phyloP scores from a whole-genome alignment of 1,140 invertebrate species.

The Dinoponera quadriceps region DNA sequence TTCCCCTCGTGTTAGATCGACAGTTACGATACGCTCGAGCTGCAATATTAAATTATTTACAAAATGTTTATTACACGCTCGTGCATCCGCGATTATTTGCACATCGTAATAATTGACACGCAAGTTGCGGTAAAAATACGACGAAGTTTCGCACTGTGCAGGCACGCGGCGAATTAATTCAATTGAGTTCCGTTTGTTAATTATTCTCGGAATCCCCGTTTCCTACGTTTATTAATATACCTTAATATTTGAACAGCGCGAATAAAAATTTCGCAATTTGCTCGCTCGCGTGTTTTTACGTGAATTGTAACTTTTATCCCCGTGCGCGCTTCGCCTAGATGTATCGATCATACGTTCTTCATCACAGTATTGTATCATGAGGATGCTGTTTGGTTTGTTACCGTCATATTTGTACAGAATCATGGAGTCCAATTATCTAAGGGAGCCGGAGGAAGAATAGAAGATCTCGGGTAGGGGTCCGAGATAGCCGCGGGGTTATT shows the following conservation, averaged over 20 bases:
- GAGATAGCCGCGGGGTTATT: slow-evolving; percentile 75
- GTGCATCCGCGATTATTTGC: slow-evolving; percentile 1
- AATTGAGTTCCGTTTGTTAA: neutral
- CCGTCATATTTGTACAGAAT: slow-evolving; percentile 71
- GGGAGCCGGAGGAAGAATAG: slow-evolving; percentile 59
- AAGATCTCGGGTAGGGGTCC: slow-evolving; percentile 60
- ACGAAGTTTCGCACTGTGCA: neutral
- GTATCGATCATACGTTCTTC: slow-evolving; percentile 8
- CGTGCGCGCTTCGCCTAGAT: neutral
- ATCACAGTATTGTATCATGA: neutral
- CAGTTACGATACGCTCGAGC: too few species aligned
- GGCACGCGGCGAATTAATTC: neutral
- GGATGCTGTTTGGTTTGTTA: slow-evolving; percentile 63
- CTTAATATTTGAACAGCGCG: neutral
- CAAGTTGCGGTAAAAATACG: neutral
- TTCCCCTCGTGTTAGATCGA: too few species aligned
- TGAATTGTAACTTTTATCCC: neutral
- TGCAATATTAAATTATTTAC: too few species aligned
- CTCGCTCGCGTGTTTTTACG: neutral
- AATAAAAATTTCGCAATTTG: neutral
- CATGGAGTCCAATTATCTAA: slow-evolving; percentile 70
- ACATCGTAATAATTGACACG: neutral
- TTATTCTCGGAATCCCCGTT: slow-evolving; percentile 8
- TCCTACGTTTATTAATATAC: neutral
- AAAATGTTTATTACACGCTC: too few species aligned